Percentiles rank a stretch among this genome's conserved stretches.
These are phyloP conservation scores for Chauna torquata DNA, from an alignment of 2,113 vertebrate genomes.

Conservation along the genomic window DNA sequence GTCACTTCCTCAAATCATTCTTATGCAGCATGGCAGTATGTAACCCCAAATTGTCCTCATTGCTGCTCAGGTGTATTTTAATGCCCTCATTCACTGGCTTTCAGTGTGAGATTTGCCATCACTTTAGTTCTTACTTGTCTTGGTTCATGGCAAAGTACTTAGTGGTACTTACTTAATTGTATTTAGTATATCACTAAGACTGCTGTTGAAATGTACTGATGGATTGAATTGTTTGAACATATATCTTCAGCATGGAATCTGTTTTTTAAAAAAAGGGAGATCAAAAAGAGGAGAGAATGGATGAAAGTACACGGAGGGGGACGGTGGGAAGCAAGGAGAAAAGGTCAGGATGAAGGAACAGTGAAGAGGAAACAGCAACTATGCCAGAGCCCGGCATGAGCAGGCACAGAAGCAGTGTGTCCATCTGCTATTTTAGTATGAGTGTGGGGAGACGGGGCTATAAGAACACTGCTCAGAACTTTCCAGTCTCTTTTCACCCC, in stretches of 20 bases:
- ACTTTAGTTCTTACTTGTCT: not conserved
- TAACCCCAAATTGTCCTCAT: fast-evolving
- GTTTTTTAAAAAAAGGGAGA: not conserved
- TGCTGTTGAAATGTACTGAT: not conserved
- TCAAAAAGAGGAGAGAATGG: not conserved
- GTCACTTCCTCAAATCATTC: not conserved
- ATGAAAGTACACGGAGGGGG: not conserved
- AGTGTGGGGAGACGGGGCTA: not conserved
- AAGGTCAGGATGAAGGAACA: not conserved
- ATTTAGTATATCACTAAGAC: not conserved
- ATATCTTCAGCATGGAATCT: not conserved
- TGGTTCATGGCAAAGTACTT: not conserved
- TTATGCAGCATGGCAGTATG: not conserved
- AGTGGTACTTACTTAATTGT: not conserved
- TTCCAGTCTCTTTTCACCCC: not conserved
- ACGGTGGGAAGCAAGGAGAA: not conserved
- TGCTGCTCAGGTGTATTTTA: not conserved
- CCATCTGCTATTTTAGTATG: not conserved
- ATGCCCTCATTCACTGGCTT: not conserved
- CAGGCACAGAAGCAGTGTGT: not conserved
- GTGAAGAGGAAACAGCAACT: not conserved
- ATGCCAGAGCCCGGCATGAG: not conserved
- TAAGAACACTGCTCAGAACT: not conserved
- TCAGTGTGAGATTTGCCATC: not conserved
- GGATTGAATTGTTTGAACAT: not conserved